Percentiles rank a stretch among this genome's conserved stretches.
Conservation (phyloP, 2,797 vertebrate species). For the Argentina silus region DNA sequence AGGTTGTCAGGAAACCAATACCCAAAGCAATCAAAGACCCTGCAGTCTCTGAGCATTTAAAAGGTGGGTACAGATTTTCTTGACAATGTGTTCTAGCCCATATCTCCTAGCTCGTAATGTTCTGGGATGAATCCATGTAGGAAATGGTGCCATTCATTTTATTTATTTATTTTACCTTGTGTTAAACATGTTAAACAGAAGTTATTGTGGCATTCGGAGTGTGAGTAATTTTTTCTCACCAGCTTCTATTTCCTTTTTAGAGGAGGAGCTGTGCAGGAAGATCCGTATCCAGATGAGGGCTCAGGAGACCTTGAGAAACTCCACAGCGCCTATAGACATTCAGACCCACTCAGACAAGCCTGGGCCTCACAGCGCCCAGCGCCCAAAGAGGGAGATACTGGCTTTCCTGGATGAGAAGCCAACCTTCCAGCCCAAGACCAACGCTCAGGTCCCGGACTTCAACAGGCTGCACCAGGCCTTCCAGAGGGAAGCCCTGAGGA, state of each 20-base stretch:
- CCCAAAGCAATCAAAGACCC: slow-evolving; percentile 74
- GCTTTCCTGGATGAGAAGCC: slow-evolving; percentile 84
- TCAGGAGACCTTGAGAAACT: slow-evolving; percentile 74
- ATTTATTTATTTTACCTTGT: slow-evolving; percentile 28
- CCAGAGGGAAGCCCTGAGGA: slow-evolving; percentile 78
- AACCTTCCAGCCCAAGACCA: slow-evolving; percentile 87
- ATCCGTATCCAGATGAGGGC: slow-evolving; percentile 79
- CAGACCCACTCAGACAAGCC: slow-evolving; percentile 44
- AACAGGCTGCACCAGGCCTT: slow-evolving; percentile 83
- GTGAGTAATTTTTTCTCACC: background rate
- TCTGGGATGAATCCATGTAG: background rate
- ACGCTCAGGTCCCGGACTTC: slow-evolving; percentile 84
- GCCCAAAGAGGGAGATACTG: slow-evolving; percentile 79
- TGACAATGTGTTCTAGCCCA: background rate
- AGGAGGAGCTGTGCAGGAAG: slow-evolving; percentile 79
- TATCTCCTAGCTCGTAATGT: background rate
- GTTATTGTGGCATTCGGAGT: too few relatives aligned
- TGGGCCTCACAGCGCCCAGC: slow-evolving; percentile 71
- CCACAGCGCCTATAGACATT: slow-evolving; percentile 62
- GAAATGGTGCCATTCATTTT: background rate
- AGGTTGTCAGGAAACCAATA: slow-evolving; percentile 62
- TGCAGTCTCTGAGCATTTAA: slow-evolving; percentile 75
- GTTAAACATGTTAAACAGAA: background rate
- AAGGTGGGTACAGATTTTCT: slow-evolving; percentile 74
- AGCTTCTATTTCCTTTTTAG: slow-evolving; percentile 69